These are phyloP conservation scores for Acleris sparsana DNA, from an alignment of 2,888 invertebrate genomes.

Conservation along the genomic window DNA sequence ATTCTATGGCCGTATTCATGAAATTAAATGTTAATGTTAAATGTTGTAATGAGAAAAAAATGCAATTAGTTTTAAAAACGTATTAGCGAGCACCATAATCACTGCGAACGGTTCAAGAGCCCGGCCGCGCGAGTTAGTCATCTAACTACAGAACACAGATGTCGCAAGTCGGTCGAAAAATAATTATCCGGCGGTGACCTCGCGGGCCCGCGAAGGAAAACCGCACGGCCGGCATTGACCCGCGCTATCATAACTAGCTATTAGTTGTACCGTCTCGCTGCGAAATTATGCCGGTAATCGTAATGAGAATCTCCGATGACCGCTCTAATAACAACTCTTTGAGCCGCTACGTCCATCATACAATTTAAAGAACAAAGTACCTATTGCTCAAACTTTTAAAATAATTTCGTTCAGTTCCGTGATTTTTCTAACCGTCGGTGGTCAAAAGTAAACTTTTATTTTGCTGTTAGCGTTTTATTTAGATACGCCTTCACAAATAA, in stretches of 20 bases:
- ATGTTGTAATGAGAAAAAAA: too few species aligned
- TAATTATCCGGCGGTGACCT: constrained; percentile 78
- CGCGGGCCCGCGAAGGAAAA: constrained; percentile 63
- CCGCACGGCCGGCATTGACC: constrained; percentile 74
- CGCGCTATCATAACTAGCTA: constrained; percentile 37
- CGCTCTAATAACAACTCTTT: constrained; percentile 5
- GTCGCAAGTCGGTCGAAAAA: constrained; percentile 72
- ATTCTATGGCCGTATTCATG: too few species aligned
- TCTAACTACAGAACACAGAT: constrained; percentile 48
- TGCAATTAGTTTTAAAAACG: constrained; percentile 9
- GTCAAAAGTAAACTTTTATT: too few species aligned
- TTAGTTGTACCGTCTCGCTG: constrained; percentile 29
- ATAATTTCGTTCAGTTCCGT: neutral
- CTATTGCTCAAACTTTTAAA: neutral
- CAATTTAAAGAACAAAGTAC: neutral
- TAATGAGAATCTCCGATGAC: constrained; percentile 35
- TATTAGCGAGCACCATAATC: constrained; percentile 6
- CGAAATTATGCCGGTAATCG: constrained; percentile 30
- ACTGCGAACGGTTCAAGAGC: constrained; percentile 9
- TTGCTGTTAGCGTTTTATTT: constrained; percentile 4
- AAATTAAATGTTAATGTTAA: too few species aligned
- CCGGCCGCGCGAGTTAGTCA: constrained; percentile 50
- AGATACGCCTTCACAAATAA: constrained; percentile 26
- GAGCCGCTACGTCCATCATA: neutral
- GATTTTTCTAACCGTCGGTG: too few species aligned